Evolutionary conservation across 2,113 vertebrate genomes (phyloP).

Genomic region (Sphyrna mokarran): DNA sequence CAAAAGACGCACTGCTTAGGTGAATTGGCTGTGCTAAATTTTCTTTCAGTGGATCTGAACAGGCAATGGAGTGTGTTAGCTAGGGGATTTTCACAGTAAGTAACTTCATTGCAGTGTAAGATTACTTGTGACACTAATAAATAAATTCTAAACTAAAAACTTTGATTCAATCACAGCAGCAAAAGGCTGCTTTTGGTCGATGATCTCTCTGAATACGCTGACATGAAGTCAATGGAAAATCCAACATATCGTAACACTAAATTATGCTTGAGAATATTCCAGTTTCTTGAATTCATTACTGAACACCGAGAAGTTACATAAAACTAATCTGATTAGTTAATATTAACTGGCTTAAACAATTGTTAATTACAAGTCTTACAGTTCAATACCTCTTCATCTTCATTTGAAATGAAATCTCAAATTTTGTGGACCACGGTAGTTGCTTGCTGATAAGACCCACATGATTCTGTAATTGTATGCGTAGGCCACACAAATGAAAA

Average conservation of each 20-base stretch:
- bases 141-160: not conserved
- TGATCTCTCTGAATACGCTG: not conserved
- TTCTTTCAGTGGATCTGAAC: too few species aligned
- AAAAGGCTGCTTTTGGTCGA: not conserved
- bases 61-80: too few species aligned
- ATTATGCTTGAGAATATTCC: not conserved
- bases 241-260: not conserved
- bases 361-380: slow-evolving; percentile 32
- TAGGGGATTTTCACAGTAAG: too few species aligned
- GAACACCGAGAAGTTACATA: not conserved
- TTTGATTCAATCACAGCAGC: not conserved
- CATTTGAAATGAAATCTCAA: slow-evolving; percentile 24
- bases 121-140: too few species aligned
- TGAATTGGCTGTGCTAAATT: too few species aligned
- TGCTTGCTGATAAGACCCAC: not conserved
- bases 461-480: not conserved
- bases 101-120: too few species aligned
- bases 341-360: slow-evolving; percentile 34
- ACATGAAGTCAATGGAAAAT: not conserved
- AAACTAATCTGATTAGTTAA: slow-evolving; percentile 32
- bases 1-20: too few species aligned
- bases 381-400: slow-evolving; percentile 33
- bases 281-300: not conserved
- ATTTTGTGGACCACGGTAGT: not conserved
- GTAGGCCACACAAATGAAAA: not conserved